Percentiles rank a stretch among this genome's conserved stretches.
Conservation (phyloP, 1,140 invertebrate species). For the Zaprionus nigranus region DNA sequence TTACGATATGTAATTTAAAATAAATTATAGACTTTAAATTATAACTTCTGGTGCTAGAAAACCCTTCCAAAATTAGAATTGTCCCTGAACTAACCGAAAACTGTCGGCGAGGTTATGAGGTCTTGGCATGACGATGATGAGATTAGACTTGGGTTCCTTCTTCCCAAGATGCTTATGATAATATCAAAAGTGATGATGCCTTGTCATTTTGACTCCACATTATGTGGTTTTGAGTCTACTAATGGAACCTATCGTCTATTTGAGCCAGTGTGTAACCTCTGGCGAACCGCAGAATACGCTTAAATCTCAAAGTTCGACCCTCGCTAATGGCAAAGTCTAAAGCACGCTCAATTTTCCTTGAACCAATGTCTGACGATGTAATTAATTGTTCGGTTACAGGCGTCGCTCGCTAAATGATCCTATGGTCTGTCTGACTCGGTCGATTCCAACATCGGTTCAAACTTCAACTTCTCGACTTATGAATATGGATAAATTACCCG, state of each 20-base stretch:
- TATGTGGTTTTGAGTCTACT: constrained; percentile 30
- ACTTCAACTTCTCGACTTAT: constrained; percentile 18
- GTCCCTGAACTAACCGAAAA: not conserved
- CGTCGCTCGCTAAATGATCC: constrained; percentile 10
- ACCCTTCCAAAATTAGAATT: not conserved
- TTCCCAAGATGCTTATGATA: not conserved
- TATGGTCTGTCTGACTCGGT: constrained; percentile 7
- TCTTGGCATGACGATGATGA: not conserved
- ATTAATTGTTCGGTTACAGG: constrained; percentile 46
- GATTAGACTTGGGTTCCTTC: not conserved
- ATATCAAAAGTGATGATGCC: not conserved
- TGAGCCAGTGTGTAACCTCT: constrained; percentile 14
- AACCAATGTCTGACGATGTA: constrained; percentile 40
- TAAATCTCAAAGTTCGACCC: constrained; percentile 35
- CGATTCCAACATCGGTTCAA: constrained; percentile 17
- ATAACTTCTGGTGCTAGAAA: not conserved
- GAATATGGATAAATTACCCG: constrained; percentile 20
- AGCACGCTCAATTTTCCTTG: constrained; percentile 76
- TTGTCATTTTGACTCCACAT: constrained; percentile 42
- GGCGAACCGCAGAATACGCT: constrained; percentile 40
- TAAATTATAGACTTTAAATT: not conserved
- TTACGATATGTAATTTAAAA: not conserved
- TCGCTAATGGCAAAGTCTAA: constrained; percentile 44
- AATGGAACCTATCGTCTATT: constrained; percentile 5
- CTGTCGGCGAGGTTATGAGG: not conserved